A percentile compares a stretch with the other conserved stretches of the same genome.
These are phyloP conservation scores for Druon quercuslanigerum DNA, from an alignment of 1,140 invertebrate genomes.

Conservation along the genomic window DNA sequence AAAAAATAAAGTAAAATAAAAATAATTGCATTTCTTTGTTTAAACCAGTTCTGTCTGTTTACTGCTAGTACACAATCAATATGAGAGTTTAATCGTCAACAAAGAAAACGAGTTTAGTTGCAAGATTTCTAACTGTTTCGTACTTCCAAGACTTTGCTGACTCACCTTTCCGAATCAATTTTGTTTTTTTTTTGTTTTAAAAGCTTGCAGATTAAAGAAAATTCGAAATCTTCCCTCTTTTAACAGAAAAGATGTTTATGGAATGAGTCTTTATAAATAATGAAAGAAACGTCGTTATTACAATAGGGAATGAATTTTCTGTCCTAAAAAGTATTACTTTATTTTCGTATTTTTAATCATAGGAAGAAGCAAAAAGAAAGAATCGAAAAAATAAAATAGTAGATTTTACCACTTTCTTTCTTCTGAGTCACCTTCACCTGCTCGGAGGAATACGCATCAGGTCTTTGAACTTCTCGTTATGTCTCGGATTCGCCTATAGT, in stretches of 20 bases:
- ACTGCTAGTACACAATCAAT: slow-evolving; percentile 4
- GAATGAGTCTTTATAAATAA: too few relatives aligned
- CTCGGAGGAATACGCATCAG: slow-evolving; percentile 42
- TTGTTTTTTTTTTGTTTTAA: too few relatives aligned
- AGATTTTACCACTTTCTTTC: slow-evolving; percentile 43
- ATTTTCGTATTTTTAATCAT: not conserved
- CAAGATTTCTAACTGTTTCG: slow-evolving; percentile 22
- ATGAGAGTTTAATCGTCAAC: slow-evolving; percentile 23
- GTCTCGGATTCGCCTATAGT: slow-evolving; percentile 10
- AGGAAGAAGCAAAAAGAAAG: not conserved
- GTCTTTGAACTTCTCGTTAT: slow-evolving; percentile 30
- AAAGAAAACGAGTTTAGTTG: slow-evolving; percentile 28
- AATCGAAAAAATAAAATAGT: not conserved
- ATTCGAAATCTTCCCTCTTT: too few relatives aligned
- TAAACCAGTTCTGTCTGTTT: not conserved
- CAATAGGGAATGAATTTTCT: not conserved
- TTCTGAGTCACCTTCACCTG: slow-evolving; percentile 50
- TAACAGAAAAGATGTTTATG: too few relatives aligned
- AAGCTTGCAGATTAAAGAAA: too few relatives aligned
- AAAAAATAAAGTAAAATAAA: not conserved
- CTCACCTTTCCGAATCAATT: too few relatives aligned
- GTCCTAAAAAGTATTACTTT: not conserved
- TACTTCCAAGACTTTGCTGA: too few relatives aligned
- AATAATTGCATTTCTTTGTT: slow-evolving; percentile 22
- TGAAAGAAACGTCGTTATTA: too few relatives aligned